phyloP scores from a whole-genome alignment of 1,140 invertebrate genomes.

The Zaprionus ghesquierei region DNA sequence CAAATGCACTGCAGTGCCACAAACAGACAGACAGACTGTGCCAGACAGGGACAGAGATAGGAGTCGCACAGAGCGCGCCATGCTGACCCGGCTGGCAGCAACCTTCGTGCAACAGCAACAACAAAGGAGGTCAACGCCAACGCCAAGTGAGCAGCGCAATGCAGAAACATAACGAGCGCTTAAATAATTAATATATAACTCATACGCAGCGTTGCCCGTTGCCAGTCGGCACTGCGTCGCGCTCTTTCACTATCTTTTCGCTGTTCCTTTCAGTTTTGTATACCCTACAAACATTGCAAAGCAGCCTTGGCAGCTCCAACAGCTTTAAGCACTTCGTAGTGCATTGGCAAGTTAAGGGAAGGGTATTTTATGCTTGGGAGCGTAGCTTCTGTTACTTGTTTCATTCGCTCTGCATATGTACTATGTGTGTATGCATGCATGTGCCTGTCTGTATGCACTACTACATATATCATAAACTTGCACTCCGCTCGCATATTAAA shows the following conservation, averaged over 20 bases:
- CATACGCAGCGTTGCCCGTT: constrained; percentile 38
- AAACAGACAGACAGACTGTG: constrained; percentile 55
- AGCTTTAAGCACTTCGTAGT: background rate
- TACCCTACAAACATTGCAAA: too few species aligned
- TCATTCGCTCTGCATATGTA: background rate
- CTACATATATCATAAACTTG: constrained; percentile 73
- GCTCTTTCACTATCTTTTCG: background rate
- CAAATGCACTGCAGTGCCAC: constrained; percentile 76
- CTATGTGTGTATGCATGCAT: background rate
- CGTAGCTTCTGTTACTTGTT: too few species aligned
- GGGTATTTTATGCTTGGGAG: too few species aligned
- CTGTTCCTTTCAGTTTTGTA: too few species aligned
- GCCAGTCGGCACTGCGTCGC: background rate
- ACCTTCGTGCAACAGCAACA: background rate
- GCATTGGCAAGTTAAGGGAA: too few species aligned
- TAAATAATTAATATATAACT: constrained; percentile 81
- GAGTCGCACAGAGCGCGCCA: constrained; percentile 1
- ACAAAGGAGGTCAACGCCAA: constrained; percentile 7
- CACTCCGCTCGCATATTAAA: constrained; percentile 72
- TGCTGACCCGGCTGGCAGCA: constrained; percentile 25
- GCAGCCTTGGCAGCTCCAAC: too few species aligned
- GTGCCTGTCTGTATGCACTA: background rate
- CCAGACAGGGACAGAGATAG: constrained; percentile 30
- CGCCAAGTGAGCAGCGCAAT: constrained; percentile 61
- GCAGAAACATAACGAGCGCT: constrained; percentile 68